Conservation (phyloP, 1,140 invertebrate species). For the Heterodera schachtii region DNA sequence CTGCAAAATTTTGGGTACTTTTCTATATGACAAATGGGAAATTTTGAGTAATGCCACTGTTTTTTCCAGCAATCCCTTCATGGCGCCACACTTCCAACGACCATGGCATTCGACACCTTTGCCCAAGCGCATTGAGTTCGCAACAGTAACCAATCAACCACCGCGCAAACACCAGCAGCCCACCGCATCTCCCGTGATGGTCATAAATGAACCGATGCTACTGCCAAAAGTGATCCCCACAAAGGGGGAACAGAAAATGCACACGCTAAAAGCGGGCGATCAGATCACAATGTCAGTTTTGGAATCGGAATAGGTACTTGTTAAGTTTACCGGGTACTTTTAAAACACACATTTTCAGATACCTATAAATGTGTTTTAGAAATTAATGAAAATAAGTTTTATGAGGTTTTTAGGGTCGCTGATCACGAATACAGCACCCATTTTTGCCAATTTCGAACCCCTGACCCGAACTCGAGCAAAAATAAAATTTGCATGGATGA, state of each 20-base stretch:
- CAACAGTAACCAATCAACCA: not conserved
- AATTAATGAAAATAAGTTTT: no score
- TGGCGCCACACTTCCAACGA: slow-evolving; percentile 11
- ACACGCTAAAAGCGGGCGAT: slow-evolving; percentile 24
- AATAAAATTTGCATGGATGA: no score
- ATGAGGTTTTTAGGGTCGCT: no score
- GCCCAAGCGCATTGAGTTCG: slow-evolving; percentile 25
- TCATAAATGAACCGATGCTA: slow-evolving; percentile 3
- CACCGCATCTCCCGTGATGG: not conserved
- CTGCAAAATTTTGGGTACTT: not conserved
- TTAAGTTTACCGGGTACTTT: no score
- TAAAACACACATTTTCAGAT: no score
- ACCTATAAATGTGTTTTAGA: no score
- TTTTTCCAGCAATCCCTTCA: slow-evolving; percentile 3
- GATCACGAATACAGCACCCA: no score
- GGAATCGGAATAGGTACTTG: not conserved
- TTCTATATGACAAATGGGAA: not conserved
- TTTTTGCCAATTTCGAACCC: no score
- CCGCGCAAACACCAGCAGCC: slow-evolving; percentile 7
- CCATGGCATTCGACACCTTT: slow-evolving; percentile 19
- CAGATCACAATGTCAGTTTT: slow-evolving; percentile 25
- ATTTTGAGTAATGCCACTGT: not conserved
- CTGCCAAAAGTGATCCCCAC: slow-evolving; percentile 45
- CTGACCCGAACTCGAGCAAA: no score
- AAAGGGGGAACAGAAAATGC: not conserved